Evolutionary conservation across 2,113 vertebrate genomes (phyloP).

Genomic region (Phoenicopterus ruber): DNA sequence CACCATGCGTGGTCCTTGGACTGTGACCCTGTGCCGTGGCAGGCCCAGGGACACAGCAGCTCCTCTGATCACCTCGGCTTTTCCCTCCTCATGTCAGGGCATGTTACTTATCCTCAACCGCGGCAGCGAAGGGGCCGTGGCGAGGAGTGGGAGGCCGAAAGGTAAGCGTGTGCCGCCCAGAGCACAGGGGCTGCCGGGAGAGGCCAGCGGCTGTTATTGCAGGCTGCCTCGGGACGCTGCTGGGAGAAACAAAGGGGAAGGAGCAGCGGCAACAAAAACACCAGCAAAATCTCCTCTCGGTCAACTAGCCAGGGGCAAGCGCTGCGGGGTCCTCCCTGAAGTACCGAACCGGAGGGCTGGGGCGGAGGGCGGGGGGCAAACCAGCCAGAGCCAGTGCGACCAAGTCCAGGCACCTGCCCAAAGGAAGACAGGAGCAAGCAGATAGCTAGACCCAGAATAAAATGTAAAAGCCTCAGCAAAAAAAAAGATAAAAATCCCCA

Average conservation of each 20-base stretch:
- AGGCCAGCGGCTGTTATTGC: background rate
- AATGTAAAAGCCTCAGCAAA: background rate
- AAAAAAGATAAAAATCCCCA: background rate
- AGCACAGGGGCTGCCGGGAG: background rate
- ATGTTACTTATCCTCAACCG: background rate
- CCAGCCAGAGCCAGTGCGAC: background rate
- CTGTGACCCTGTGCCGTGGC: accelerated
- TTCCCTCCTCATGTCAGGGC: background rate
- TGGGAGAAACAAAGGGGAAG: background rate
- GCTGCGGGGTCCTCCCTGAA: background rate
- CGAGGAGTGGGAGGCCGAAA: background rate
- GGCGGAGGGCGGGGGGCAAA: background rate
- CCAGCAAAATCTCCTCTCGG: background rate
- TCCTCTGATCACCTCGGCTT: background rate
- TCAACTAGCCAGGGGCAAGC: background rate
- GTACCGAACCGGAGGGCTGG: background rate
- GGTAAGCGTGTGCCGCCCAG: background rate
- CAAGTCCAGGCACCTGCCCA: background rate
- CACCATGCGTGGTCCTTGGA: too few species aligned
- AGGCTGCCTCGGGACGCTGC: background rate
- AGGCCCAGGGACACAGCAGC: background rate
- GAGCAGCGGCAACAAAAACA: background rate
- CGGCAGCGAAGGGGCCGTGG: background rate
- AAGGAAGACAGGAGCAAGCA: background rate
- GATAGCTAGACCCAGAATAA: background rate